Evolutionary conservation across 2,888 invertebrate species (phyloP).

Genomic region (Helicoverpa assulta): DNA sequence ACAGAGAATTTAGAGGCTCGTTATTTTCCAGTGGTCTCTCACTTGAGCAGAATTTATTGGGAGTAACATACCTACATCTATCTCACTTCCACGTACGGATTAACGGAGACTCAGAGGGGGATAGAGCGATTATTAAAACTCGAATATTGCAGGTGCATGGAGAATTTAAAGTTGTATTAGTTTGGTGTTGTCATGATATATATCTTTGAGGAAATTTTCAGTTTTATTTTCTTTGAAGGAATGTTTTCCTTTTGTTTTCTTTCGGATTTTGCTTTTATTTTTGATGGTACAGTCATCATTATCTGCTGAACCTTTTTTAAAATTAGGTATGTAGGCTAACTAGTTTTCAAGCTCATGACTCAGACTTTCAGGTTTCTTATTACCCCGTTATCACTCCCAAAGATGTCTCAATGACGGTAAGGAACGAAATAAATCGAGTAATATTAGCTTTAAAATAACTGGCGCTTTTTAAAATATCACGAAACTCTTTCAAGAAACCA

Average conservation of each 20-base stretch:
- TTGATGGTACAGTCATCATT: too few relatives aligned
- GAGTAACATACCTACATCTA: slow-evolving; percentile 31
- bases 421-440: too few relatives aligned
- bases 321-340: too few relatives aligned
- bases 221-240: slow-evolving; percentile 3
- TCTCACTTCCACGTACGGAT: slow-evolving; percentile 16
- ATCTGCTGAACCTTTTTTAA: too few relatives aligned
- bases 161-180: slow-evolving; percentile 40
- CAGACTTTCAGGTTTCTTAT: too few relatives aligned
- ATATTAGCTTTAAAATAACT: background rate
- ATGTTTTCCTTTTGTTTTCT: too few relatives aligned
- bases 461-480: slow-evolving; percentile 3
- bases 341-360: too few relatives aligned
- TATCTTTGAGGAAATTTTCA: background rate
- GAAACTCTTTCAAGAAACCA: slow-evolving; percentile 1
- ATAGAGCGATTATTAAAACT: slow-evolving; percentile 29
- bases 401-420: too few relatives aligned
- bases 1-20: slow-evolving; percentile 60
- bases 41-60: slow-evolving; percentile 58
- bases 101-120: slow-evolving; percentile 12
- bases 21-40: slow-evolving; percentile 62
- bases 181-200: slow-evolving; percentile 27
- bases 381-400: too few relatives aligned
- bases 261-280: too few relatives aligned
- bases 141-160: slow-evolving; percentile 45